Conservation (phyloP, 2,113 vertebrate genomes). For the Peromyscus maniculatus region DNA sequence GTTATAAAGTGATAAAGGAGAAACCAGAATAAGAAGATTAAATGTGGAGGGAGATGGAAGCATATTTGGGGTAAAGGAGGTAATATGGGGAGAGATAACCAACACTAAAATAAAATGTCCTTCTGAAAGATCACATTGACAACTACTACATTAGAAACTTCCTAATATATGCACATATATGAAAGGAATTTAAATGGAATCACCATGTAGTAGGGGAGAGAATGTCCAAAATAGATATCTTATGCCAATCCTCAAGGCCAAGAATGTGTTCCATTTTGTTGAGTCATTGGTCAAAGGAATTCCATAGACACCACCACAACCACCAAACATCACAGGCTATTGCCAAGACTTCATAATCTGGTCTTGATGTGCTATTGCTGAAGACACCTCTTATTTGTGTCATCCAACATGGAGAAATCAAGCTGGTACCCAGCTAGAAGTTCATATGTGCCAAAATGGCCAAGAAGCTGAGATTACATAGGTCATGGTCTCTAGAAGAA, state of each 20-base stretch:
- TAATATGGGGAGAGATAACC: neutral
- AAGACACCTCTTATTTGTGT: neutral
- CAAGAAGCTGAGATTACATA: neutral
- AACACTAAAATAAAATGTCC: neutral
- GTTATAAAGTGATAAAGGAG: neutral
- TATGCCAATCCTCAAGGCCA: neutral
- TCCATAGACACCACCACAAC: neutral
- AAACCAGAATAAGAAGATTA: neutral
- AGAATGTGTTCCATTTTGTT: neutral
- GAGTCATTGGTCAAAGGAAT: neutral
- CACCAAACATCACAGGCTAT: neutral
- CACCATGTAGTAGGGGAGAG: neutral
- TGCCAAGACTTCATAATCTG: neutral
- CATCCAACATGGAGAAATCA: neutral
- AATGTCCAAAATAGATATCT: neutral
- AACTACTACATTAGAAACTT: neutral
- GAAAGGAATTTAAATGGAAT: neutral
- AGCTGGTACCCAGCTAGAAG: neutral
- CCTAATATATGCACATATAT: neutral
- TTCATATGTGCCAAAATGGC: neutral
- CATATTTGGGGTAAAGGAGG: neutral
- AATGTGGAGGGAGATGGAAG: neutral
- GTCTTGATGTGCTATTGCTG: neutral
- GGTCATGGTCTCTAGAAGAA: neutral
- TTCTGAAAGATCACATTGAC: neutral